A percentile compares a stretch with the other conserved stretches of the same genome.
phyloP scores from a whole-genome alignment of 2,888 invertebrate genomes.

The Cybosia mesomella region DNA sequence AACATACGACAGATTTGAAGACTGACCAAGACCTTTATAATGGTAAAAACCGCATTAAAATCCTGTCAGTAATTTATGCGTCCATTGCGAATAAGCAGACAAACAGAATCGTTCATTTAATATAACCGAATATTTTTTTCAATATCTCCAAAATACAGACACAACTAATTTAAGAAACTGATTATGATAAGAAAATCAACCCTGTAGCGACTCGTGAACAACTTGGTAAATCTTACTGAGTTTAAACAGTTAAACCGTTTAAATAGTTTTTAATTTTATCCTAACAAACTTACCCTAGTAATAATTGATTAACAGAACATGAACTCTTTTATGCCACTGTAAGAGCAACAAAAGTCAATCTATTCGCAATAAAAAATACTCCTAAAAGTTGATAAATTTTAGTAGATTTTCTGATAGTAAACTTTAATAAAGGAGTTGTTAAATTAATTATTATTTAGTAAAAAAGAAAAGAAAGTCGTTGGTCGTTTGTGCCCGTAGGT shows the following conservation, averaged over 20 bases:
- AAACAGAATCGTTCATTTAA: no score
- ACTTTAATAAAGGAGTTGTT: constrained; percentile 80
- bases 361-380: constrained; percentile 73
- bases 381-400: constrained; percentile 56
- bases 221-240: no score
- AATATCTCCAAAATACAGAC: no score
- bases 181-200: no score
- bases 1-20: no score
- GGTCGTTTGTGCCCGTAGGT: constrained; percentile 62
- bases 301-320: constrained; percentile 46
- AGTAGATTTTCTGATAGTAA: constrained; percentile 73
- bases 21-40: no score
- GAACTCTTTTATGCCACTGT: constrained; percentile 49
- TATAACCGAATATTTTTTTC: no score
- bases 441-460: constrained; percentile 75
- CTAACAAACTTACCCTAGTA: constrained; percentile 30
- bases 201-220: no score
- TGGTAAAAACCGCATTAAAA: no score
- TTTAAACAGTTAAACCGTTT: neutral
- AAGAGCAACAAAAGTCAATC: constrained; percentile 67
- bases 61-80: no score
- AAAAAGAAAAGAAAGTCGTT: constrained; percentile 52
- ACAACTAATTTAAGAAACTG: no score
- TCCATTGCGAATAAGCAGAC: no score
- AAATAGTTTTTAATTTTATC: constrained; percentile 15